Conservation (phyloP, 2,797 vertebrate species). For the Pipistrellus kuhlii region DNA sequence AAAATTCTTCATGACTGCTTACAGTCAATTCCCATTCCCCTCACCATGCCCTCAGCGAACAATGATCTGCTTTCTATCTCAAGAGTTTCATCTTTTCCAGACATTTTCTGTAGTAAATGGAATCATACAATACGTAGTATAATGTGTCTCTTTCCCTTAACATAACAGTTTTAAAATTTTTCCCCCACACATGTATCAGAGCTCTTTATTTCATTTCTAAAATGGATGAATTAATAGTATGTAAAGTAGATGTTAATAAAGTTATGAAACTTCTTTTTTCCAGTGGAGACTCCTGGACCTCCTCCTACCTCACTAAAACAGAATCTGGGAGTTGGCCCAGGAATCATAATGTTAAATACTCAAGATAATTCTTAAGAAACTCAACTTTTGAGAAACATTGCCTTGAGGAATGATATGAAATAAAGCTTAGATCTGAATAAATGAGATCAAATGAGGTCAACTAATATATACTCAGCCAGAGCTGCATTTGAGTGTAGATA, state of each 20-base stretch:
- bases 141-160: background rate
- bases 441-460: background rate
- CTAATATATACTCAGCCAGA: background rate
- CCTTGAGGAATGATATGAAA: background rate
- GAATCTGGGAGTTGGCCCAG: background rate
- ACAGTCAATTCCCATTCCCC: background rate
- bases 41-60: background rate
- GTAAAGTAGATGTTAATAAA: background rate
- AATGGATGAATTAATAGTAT: background rate
- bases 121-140: background rate
- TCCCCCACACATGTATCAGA: background rate
- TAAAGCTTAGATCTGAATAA: constrained; percentile 1
- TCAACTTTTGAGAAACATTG: constrained; percentile 3
- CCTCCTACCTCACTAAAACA: background rate
- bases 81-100: background rate
- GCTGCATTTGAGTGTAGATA: background rate
- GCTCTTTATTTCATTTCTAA: background rate
- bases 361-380: background rate
- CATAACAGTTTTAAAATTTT: background rate
- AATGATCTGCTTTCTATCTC: background rate
- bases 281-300: background rate
- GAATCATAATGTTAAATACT: background rate
- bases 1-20: background rate
- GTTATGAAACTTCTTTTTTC: background rate
- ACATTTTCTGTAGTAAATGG: background rate